These are phyloP conservation scores for Oreocharis arfaki DNA, from an alignment of 2,113 vertebrate genomes.

Conservation along the genomic window DNA sequence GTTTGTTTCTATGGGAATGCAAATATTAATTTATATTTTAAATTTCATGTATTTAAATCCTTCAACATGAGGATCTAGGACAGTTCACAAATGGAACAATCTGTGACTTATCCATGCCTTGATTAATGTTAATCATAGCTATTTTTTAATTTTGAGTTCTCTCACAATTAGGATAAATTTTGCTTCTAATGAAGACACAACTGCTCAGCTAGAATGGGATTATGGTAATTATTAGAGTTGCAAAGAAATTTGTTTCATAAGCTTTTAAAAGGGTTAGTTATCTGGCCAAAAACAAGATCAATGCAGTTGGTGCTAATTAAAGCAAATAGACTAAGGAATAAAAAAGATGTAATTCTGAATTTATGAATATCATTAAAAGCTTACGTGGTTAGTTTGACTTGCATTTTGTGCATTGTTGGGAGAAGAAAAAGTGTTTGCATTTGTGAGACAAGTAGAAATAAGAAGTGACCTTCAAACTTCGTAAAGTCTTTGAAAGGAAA, in stretches of 20 bases:
- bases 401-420: conserved; percentile 15
- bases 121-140: conserved; percentile 48
- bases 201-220: conserved; percentile 52
- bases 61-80: background rate
- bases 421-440: conserved; percentile 32
- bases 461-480: conserved; percentile 44
- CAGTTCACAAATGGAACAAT: background rate
- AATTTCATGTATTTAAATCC: background rate
- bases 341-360: conserved; percentile 57
- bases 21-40: background rate
- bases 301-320: conserved; percentile 65
- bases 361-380: conserved; percentile 61
- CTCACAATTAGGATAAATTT: conserved; percentile 54
- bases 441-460: conserved; percentile 22
- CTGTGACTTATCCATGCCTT: conserved; percentile 16
- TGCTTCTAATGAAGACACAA: conserved; percentile 51
- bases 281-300: conserved; percentile 67
- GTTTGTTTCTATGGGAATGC: background rate
- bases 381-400: conserved; percentile 10
- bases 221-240: conserved; percentile 63
- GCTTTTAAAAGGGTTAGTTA: conserved; percentile 56
- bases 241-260: conserved; percentile 62
- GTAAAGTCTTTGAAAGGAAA: conserved; percentile 1
- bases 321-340: conserved; percentile 59
- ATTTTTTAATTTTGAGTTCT: conserved; percentile 60